phyloP scores from a whole-genome alignment of 30 jellyfish, hydroid and myxozoan species.

The Cassiopea andromeda region DNA sequence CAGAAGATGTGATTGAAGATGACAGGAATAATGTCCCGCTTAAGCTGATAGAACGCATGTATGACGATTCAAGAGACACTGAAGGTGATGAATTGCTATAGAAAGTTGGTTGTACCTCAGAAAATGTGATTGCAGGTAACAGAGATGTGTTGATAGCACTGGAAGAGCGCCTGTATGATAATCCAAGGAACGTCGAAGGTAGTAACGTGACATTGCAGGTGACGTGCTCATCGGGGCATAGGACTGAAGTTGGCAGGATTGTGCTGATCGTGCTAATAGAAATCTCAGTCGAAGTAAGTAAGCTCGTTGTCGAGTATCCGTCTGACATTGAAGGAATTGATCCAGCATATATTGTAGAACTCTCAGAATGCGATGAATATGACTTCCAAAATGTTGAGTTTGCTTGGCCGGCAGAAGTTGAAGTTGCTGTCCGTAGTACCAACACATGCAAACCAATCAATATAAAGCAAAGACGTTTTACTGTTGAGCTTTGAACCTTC shows the following conservation, averaged over 20 bases:
- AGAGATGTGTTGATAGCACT: background rate
- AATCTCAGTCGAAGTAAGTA: too few species aligned
- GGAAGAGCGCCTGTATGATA: background rate
- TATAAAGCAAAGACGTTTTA: background rate
- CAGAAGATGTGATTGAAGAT: background rate
- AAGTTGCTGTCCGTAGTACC: background rate
- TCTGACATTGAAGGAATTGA: too few species aligned
- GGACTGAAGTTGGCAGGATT: too few species aligned
- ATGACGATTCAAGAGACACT: background rate
- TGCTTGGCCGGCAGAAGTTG: too few species aligned
- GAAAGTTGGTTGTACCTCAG: background rate
- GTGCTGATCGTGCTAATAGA: too few species aligned
- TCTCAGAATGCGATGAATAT: too few species aligned
- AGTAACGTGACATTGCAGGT: too few species aligned
- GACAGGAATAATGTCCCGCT: background rate
- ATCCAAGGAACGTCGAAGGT: too few species aligned
- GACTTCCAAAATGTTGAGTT: too few species aligned
- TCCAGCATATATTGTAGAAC: too few species aligned
- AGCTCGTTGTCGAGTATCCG: too few species aligned
- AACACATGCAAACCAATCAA: background rate
- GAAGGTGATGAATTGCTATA: background rate
- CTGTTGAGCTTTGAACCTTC: background rate
- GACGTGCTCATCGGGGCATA: too few species aligned
- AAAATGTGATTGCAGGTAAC: background rate
- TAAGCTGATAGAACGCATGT: background rate